Evolutionary conservation across 2,888 invertebrate genomes (phyloP), one percentile per base, ranked within the genome.

Genomic region (Ornithoptera alexandrae): DNA sequence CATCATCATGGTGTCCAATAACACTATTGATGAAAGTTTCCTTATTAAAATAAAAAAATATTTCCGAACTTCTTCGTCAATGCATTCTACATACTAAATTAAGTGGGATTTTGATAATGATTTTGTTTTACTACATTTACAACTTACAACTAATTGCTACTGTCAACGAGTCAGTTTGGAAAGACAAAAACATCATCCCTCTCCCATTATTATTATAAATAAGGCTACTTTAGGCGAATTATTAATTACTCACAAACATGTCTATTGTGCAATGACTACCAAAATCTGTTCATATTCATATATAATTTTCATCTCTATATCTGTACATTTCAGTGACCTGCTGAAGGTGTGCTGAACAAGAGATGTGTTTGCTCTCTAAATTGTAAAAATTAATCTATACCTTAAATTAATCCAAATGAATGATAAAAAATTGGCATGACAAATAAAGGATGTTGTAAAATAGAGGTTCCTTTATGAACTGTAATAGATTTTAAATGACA

Each of bases 131-230:
- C 83, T 89, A 89, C 78, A 82, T 78, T 84, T 84, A 86, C 76
- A 80, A 79, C 86, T 88, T 90, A 89, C 73, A 81, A 80, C 89
- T 89, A 89, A 76, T 77, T 73, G 78, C 82, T 85, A 86, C 80
- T 78, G 74, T 84, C 84, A 86, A 87, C 82, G 84, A 83, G 82
- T 89, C 89, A 90, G 88, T 90, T 86, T 88, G 84, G 84, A 85
- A 84, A 80, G 81, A 15, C 62, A 63, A 42, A 64, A 67, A 63
- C 66, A 20, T 62, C 50, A 42, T 30, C 22, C 10, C 56, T 53
- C 53, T 10, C 62, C 20, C 22, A 61, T 58, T 59, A 63, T 62
- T 70, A 70, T 70, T 59, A 67, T 50, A 70, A 70, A 70, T 70
- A 70, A 70, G 67, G 70, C 70, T 70, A 70, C 67, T 67, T 70